phyloP scores from a whole-genome alignment of 1,140 invertebrate genomes.

The Cepaea nemoralis region DNA sequence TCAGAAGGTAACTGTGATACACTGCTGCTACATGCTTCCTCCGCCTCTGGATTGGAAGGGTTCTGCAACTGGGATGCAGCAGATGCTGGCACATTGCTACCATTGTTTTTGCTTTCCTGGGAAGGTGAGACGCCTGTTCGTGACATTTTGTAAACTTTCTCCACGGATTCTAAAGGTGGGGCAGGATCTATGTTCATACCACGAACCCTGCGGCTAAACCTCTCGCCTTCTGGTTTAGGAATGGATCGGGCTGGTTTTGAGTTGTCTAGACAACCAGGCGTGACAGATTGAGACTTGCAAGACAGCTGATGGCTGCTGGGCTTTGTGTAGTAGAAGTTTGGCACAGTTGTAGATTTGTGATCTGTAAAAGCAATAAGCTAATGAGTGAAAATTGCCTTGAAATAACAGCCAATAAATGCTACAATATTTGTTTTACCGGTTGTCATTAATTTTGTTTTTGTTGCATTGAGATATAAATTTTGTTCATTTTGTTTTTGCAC shows the following conservation, averaged over 20 bases:
- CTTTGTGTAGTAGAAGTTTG: constrained; percentile 60
- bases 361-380: constrained; percentile 45
- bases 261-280: constrained; percentile 38
- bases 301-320: constrained; percentile 32
- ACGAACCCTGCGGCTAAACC: constrained; percentile 61
- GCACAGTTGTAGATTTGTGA: constrained; percentile 49
- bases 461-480: no score
- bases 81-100: constrained; percentile 4
- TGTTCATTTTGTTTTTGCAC: no score
- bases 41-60: constrained; percentile 5
- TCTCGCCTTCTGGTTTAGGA: constrained; percentile 37
- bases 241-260: constrained; percentile 24
- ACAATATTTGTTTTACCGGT: no score
- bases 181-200: constrained; percentile 53
- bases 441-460: no score
- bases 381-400: no score
- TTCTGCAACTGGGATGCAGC: constrained; percentile 14
- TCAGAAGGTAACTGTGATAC: not conserved
- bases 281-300: constrained; percentile 38
- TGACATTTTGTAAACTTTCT: constrained; percentile 38
- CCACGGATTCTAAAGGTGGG: constrained; percentile 51
- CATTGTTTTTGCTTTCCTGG: constrained; percentile 20
- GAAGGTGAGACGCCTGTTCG: not conserved
- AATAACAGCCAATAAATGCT: no score
- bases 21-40: not conserved